These are phyloP conservation scores for Pachycephus smyrnensis DNA, from an alignment of 2,888 invertebrate species.

Conservation along the genomic window DNA sequence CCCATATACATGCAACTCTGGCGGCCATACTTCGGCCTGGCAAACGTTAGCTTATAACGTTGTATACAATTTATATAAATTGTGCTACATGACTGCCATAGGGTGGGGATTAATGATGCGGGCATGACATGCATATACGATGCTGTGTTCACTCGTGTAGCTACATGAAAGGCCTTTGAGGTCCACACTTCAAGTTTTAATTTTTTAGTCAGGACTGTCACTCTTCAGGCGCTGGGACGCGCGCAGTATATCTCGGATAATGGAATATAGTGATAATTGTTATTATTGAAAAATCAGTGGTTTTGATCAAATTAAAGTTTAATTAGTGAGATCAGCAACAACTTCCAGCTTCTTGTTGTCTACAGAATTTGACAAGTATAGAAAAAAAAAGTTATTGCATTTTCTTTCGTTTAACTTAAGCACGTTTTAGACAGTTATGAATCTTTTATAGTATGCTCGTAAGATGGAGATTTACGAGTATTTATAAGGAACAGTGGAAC, in stretches of 20 bases:
- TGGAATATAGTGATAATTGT: neutral
- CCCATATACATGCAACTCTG: neutral
- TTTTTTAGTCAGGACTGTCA: conserved; percentile 1
- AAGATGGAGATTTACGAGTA: neutral
- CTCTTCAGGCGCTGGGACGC: neutral
- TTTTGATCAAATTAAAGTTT: neutral
- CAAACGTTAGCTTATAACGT: conserved; percentile 26
- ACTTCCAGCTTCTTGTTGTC: neutral
- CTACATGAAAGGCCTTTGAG: neutral
- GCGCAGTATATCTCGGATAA: neutral
- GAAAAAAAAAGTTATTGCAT: neutral
- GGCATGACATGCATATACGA: neutral
- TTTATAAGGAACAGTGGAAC: neutral
- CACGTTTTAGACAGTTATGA: neutral
- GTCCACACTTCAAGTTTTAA: neutral
- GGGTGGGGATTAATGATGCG: conserved; percentile 21
- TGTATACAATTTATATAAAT: conserved; percentile 39
- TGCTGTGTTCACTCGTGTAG: neutral
- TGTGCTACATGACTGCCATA: conserved; percentile 27
- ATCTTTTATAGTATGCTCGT: neutral
- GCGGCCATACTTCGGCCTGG: neutral
- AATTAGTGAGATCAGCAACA: neutral
- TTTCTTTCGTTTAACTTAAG: neutral
- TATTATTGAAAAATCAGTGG: neutral
- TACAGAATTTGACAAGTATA: too few species aligned